Base-by-base conservation (phyloP, 2,113 vertebrate species). In the Gavialis gangeticus region DNA sequence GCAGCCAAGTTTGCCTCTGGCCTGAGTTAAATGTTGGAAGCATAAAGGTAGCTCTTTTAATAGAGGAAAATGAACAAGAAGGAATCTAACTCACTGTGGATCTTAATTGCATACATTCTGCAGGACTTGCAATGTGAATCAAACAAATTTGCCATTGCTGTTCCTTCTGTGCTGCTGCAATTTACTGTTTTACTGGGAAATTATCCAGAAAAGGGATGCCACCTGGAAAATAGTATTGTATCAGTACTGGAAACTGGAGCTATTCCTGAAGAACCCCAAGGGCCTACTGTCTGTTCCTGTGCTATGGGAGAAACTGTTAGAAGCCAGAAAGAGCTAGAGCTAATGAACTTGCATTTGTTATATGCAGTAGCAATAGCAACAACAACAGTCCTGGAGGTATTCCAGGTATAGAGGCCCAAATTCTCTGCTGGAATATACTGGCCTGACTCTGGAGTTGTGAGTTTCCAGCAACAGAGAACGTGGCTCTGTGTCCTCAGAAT, bases 141-240 rank as follows among this genome's bases (percentile, higher is more conserved):
- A 95, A 89, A 95, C 90, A 92, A 87, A 93, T 64, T 95, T 1
- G 1, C 77, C 75, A 34, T 55, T 0, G 34, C 75, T 91, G 94
- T 92, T 92, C 94, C 94, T 92, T 93, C 94, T 95, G 87, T 94
- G 94, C 91, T 85, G 92, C 90, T 92, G 89, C 94, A 92, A 95
- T 97, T 97, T 97, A 94, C 91, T 94, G 83, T 96, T 97, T 95
- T 79, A 89, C 95, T 92, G 95, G 96, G 96, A 96, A 95, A 83
- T 84, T 75, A 75, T 85, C 96, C 95, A 96, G 89, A 88, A 93
- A 94, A 92, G 76, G 84, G 92, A 92, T 94, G 91, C 87, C 94
- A 93, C 91, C 91, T 96, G 90, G 92, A 92, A 96, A 79, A 82
- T 58, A 92, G 82, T 87, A 91, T 92, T 95, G 93, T 89, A 85